Conservation (phyloP, 1,140 invertebrate genomes). For the Lysiphlebus fabarum region DNA sequence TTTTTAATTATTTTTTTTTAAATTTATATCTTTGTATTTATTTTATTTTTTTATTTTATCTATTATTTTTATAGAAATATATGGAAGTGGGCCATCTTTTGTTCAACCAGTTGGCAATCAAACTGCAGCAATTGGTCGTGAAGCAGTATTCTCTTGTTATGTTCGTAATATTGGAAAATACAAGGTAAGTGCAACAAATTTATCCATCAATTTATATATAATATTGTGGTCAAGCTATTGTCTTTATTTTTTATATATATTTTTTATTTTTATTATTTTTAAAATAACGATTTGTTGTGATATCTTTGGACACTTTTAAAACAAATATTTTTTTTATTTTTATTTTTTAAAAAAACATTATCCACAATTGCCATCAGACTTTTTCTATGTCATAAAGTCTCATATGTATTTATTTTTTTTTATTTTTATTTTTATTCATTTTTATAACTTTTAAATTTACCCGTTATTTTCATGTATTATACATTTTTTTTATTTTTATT, state of each 20-base stretch:
- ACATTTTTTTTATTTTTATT: too few relatives aligned
- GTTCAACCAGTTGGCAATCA: constrained; percentile 71
- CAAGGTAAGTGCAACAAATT: constrained; percentile 60
- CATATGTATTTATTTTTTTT: neutral
- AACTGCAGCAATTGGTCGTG: constrained; percentile 74
- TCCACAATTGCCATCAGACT: constrained; percentile 13
- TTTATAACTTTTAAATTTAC: constrained; percentile 3
- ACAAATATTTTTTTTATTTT: neutral
- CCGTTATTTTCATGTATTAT: too few relatives aligned
- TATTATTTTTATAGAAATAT: constrained; percentile 22
- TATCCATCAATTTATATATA: constrained; percentile 17
- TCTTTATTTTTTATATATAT: neutral
- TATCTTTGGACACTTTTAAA: neutral
- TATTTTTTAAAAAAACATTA: neutral
- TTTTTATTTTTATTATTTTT: neutral
- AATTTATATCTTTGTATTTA: neutral
- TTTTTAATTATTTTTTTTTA: neutral
- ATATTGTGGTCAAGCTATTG: constrained; percentile 14
- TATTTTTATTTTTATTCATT: constrained; percentile 1
- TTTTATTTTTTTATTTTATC: constrained; percentile 9
- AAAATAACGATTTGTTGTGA: too few relatives aligned
- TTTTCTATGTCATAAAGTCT: neutral
- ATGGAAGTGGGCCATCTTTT: constrained; percentile 64
- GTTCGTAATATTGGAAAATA: constrained; percentile 77
- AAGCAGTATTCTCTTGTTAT: constrained; percentile 74